Evolutionary conservation across 2,888 invertebrate genomes (phyloP), one percentile per base, ranked within the genome.

Genomic region (Pheosia gnoma): DNA sequence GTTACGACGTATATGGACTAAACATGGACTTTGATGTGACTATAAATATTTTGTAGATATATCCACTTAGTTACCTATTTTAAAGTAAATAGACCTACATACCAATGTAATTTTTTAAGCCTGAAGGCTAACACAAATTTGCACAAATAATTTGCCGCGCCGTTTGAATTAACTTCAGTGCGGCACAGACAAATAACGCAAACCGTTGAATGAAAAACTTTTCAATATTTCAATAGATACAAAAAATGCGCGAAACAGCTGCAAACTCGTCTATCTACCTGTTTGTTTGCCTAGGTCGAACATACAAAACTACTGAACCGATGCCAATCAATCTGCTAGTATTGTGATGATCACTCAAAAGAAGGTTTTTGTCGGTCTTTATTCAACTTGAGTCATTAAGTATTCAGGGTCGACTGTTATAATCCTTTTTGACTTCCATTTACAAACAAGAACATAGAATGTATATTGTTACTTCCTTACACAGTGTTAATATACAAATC

Each of bases 231-330:
- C 2, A 9, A 9, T 8, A 43, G 4, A 47, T 4, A 47, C n/a
- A 47, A 45, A 7, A 9, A 45, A n/a, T n/a, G 8, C 11, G 5
- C 11, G 5, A 47, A 5, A 47, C n/a, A n/a, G 47, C 11, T 47
- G n/a, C 8, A 47, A 47, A n/a, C 7, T 25, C 25, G 25, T 6
- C 25, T 37, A 9, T 37, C 37, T 37, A 53, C 53, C 53, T 53
- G 53, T 37, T 37, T 10, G 37, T 38, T 36, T 5, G 37, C 37
- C 53, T 37, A 53, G 11, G 64, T 58, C 59, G 38, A 54, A 55
- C 59, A 54, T 45, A 49, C 51, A 51, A 51, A 51, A 58, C 51
- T 38, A 53, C 53, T 53, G 53, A 11, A 53, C 53, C 53, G 53
- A 37, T 53, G 11, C 53, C 37, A 53, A 53, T 53, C 53, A 53